Evolutionary conservation across 1,140 invertebrate genomes (phyloP).

Genomic region (Drosophila arawakana): DNA sequence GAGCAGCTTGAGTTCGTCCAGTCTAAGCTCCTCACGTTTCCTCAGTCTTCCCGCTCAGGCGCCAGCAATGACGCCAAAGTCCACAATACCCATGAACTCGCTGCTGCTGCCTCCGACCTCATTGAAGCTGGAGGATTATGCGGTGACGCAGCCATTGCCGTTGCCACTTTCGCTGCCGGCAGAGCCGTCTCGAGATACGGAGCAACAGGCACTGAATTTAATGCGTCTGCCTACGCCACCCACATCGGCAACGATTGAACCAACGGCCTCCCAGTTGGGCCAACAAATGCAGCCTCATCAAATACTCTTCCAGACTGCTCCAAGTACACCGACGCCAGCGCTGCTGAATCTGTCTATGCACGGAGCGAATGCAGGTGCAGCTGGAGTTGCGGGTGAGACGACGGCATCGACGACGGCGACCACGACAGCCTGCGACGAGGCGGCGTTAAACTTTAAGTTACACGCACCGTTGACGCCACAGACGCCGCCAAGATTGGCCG

Average conservation of each 20-base stretch:
- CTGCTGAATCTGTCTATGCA: constrained; percentile 78
- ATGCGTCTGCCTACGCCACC: constrained; percentile 81
- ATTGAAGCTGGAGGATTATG: constrained; percentile 74
- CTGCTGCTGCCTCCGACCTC: constrained; percentile 67
- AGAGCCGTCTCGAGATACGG: constrained; percentile 64
- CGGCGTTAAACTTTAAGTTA: constrained; percentile 72
- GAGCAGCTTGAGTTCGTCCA: constrained; percentile 56
- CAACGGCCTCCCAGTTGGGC: constrained; percentile 28
- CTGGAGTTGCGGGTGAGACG: constrained; percentile 37
- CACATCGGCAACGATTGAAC: constrained; percentile 78
- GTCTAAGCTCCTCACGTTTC: constrained; percentile 65
- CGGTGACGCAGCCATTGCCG: constrained; percentile 52
- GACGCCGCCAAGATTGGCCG: constrained; percentile 55
- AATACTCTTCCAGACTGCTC: constrained; percentile 66
- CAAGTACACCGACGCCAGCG: constrained; percentile 58
- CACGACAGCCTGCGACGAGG: constrained; percentile 55
- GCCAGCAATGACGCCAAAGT: constrained; percentile 36
- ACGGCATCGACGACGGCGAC: constrained; percentile 11
- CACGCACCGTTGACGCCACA: constrained; percentile 67
- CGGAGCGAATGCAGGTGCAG: constrained; percentile 36
- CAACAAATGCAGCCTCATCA: constrained; percentile 63
- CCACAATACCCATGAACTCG: constrained; percentile 52
- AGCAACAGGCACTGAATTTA: constrained; percentile 71
- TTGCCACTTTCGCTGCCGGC: constrained; percentile 55
- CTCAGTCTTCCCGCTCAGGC: constrained; percentile 61